Conservation (phyloP, 2,797 vertebrate species). For the Vespertilio murinus region DNA sequence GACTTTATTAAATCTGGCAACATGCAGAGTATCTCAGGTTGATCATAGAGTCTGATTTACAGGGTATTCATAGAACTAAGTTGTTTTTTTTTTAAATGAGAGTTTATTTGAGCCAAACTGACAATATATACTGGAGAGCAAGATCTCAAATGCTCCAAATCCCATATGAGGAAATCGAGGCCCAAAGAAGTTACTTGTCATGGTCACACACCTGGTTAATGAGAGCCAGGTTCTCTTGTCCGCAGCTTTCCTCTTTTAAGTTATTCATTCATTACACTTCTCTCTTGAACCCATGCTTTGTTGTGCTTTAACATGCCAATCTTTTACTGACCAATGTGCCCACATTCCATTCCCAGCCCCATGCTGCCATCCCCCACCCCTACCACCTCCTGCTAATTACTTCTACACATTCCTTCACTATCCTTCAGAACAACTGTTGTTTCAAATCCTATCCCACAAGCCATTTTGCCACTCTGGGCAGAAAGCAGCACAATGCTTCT, state of each 20-base stretch:
- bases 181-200: not conserved
- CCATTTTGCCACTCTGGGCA: not conserved
- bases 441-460: constrained; percentile 29
- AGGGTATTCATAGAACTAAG: not conserved
- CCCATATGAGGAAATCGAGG: constrained; percentile 19
- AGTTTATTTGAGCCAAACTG: not conserved
- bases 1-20: not conserved
- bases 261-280: not conserved
- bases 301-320: not conserved
- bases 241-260: not conserved
- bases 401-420: not conserved
- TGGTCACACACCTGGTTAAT: not conserved
- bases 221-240: not conserved
- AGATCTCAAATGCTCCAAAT: constrained; percentile 7
- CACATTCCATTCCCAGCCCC: not conserved
- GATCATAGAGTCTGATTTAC: constrained; percentile 2
- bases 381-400: not conserved
- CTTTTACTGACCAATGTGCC: not conserved
- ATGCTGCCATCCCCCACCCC: not conserved
- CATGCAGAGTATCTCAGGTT: not conserved
- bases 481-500: not conserved
- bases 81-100: not conserved
- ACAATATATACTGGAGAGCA: not conserved
- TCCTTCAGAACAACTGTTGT: not conserved
- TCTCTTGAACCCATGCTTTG: not conserved